These are phyloP conservation scores for Neodontobutis hainanensis DNA, from an alignment of 2,113 vertebrate genomes.

Conservation along the genomic window DNA sequence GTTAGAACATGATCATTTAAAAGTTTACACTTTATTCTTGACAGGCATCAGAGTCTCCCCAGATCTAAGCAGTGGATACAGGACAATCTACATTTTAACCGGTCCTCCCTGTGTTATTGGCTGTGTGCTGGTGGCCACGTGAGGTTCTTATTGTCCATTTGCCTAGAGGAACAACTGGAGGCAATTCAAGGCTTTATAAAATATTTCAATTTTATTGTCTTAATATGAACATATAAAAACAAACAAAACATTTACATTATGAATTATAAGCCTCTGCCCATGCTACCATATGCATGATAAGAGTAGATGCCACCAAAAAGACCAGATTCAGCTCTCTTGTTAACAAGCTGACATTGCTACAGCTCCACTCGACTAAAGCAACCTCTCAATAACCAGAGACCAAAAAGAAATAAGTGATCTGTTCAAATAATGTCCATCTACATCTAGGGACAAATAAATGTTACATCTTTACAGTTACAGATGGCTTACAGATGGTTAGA, in stretches of 20 bases:
- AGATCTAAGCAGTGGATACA: slow-evolving; percentile 66
- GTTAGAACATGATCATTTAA: slow-evolving; percentile 76
- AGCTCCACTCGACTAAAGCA: slow-evolving; percentile 67
- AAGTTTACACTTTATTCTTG: slow-evolving; percentile 75
- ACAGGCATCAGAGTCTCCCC: slow-evolving; percentile 72
- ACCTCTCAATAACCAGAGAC: slow-evolving; percentile 50
- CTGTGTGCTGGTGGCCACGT: slow-evolving; percentile 48
- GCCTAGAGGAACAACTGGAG: slow-evolving; percentile 74
- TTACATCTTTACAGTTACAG: slow-evolving; percentile 50
- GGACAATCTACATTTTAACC: slow-evolving; percentile 53
- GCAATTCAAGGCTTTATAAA: slow-evolving; percentile 83
- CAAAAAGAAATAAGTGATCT: slow-evolving; percentile 39
- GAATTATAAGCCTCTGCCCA: slow-evolving; percentile 80
- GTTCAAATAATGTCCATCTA: slow-evolving; percentile 51
- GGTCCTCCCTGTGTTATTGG: slow-evolving; percentile 54
- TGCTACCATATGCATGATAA: slow-evolving; percentile 78
- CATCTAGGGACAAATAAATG: slow-evolving; percentile 44
- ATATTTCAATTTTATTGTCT: slow-evolving; percentile 85
- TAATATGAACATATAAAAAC: slow-evolving; percentile 85
- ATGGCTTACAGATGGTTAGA: slow-evolving; percentile 31
- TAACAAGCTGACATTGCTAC: slow-evolving; percentile 31
- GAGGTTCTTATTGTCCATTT: slow-evolving; percentile 48
- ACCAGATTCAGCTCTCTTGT: slow-evolving; percentile 48
- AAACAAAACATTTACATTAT: slow-evolving; percentile 80
- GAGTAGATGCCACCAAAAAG: slow-evolving; percentile 68